Evolutionary conservation across 2,797 vertebrate genomes (phyloP).

Genomic region (Pachyuromys duprasi): DNA sequence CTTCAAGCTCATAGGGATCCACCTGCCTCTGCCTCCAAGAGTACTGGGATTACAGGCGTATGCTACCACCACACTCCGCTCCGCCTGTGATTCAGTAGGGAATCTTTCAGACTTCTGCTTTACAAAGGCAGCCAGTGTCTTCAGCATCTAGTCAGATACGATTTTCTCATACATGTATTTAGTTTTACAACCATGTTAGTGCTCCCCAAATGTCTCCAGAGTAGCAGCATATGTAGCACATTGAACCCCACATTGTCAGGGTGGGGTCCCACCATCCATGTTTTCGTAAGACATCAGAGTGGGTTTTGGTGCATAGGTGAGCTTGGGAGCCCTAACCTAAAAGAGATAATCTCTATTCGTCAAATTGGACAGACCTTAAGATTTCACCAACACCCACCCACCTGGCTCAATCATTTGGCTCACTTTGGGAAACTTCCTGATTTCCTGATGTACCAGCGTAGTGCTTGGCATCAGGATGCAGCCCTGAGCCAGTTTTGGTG

Average conservation of each 20-base stretch:
- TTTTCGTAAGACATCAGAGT: not conserved
- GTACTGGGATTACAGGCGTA: too few relatives aligned
- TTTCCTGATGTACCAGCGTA: not conserved
- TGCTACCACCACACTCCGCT: too few relatives aligned
- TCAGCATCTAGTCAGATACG: not conserved
- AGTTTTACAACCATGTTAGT: slow-evolving; percentile 6
- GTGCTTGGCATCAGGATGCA: not conserved
- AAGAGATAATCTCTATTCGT: not conserved
- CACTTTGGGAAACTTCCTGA: not conserved
- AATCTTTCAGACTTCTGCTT: not conserved
- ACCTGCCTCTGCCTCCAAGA: too few relatives aligned
- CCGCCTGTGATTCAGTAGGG: not conserved
- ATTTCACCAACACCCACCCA: not conserved
- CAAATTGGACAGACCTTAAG: not conserved
- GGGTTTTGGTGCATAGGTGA: not conserved
- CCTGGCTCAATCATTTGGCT: not conserved
- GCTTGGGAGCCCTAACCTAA: not conserved
- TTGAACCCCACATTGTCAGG: not conserved
- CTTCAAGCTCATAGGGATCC: too few relatives aligned
- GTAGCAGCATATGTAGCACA: not conserved
- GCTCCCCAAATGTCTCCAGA: not conserved
- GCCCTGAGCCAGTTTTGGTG: not conserved
- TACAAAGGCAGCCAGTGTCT: not conserved
- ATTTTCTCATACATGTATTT: not conserved
- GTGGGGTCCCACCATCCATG: not conserved